Percentiles rank a stretch among this genome's conserved stretches.
Evolutionary conservation across 2,888 invertebrate genomes (phyloP).

Genomic region (Microdon myrmicae): DNA sequence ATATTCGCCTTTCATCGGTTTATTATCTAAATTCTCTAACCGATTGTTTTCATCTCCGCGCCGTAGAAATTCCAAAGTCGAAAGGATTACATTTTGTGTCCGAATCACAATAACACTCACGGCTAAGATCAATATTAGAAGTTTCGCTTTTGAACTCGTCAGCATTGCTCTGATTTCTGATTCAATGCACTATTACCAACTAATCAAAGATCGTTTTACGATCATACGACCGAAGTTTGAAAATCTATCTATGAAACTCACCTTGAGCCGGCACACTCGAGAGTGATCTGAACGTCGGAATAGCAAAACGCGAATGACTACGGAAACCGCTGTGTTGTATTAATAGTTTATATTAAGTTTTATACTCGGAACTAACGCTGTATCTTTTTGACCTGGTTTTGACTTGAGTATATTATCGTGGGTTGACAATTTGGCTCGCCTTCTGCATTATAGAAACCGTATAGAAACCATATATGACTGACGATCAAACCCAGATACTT

Average conservation of each 20-base stretch:
- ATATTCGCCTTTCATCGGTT: conserved; percentile 68
- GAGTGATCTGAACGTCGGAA: conserved; percentile 39
- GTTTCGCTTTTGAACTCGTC: conserved; percentile 10
- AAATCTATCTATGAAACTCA: conserved; percentile 6
- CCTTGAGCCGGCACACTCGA: conserved; percentile 1
- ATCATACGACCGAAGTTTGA: too few species aligned
- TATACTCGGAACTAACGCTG: too few species aligned
- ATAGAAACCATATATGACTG: conserved; percentile 25
- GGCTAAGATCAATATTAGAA: conserved; percentile 26
- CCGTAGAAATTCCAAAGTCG: conserved; percentile 61
- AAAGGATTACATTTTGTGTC: conserved; percentile 58
- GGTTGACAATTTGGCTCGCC: too few species aligned
- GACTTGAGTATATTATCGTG: conserved; percentile 4
- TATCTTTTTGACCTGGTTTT: not conserved
- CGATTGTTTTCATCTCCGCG: conserved; percentile 62
- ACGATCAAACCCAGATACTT: conserved; percentile 21
- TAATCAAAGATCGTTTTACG: conserved; percentile 4
- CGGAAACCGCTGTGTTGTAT: conserved; percentile 22
- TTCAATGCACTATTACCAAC: conserved; percentile 6
- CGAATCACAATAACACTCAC: conserved; percentile 26
- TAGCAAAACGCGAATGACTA: conserved; percentile 45
- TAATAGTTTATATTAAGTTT: conserved; percentile 45
- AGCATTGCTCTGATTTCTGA: conserved; percentile 23
- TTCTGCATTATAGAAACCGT: conserved; percentile 42
- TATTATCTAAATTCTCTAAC: conserved; percentile 62